Percentiles rank a stretch among this genome's conserved stretches.
Conservation (phyloP, 1,140 invertebrate genomes). For the Saccostrea cuccullata region DNA sequence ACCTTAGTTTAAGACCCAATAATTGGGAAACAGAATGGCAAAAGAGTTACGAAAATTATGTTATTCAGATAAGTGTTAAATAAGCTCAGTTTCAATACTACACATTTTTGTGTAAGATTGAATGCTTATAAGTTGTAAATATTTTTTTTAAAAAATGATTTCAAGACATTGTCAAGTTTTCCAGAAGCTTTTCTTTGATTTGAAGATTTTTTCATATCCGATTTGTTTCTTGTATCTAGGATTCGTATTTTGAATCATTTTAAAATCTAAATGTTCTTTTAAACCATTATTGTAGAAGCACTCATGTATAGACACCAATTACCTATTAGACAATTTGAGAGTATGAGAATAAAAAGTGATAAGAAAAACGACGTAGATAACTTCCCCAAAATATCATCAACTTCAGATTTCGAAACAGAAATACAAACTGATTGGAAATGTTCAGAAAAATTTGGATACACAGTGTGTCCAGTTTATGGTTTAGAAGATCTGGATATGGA, state of each 20-base stretch:
- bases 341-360: neutral
- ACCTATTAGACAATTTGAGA: neutral
- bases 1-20: constrained; percentile 48
- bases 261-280: neutral
- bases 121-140: no score
- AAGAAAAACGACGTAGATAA: neutral
- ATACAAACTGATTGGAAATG: neutral
- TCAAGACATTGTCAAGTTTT: neutral
- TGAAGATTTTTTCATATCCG: no score
- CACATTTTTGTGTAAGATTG: no score
- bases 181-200: neutral
- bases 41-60: constrained; percentile 15
- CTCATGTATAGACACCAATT: neutral
- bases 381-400: neutral
- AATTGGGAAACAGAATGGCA: constrained; percentile 46
- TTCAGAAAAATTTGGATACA: neutral
- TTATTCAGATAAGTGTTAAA: no score
- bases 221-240: no score
- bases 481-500: neutral
- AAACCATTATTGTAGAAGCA: neutral
- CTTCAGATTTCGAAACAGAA: neutral
- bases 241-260: no score
- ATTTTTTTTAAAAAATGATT: neutral
- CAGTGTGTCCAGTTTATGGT: neutral
- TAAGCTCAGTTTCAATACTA: neutral